These are phyloP conservation scores for Sardina pilchardus DNA, from an alignment of 2,113 vertebrate genomes.

Conservation along the genomic window DNA sequence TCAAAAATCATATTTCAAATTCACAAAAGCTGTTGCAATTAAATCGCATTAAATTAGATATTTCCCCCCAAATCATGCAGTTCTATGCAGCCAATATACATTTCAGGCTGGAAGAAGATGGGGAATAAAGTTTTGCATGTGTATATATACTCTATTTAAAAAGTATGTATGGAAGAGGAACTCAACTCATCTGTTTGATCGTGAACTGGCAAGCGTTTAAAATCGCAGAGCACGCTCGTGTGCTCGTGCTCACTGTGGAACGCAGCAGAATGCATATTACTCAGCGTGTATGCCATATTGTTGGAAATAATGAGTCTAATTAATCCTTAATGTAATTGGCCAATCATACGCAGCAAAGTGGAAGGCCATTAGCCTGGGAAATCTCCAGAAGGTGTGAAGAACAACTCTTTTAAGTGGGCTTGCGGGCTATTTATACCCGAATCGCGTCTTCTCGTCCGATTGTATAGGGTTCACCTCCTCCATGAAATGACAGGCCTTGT, in stretches of 20 bases:
- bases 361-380: neutral
- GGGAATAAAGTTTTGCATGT: neutral
- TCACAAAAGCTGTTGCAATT: too few relatives aligned
- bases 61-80: too few relatives aligned
- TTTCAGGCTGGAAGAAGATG: neutral
- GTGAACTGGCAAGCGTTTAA: neutral
- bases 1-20: too few relatives aligned
- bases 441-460: neutral
- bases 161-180: neutral
- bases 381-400: neutral
- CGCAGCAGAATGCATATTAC: neutral
- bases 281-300: neutral
- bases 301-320: constrained; percentile 1
- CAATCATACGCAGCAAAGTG: neutral
- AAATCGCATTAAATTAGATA: too few relatives aligned
- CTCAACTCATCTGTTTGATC: neutral
- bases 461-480: constrained; percentile 5
- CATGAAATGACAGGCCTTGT: constrained; percentile 3
- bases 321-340: constrained; percentile 17
- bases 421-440: neutral
- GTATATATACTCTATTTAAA: neutral
- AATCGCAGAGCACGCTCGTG: neutral
- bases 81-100: neutral
- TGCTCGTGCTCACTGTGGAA: neutral
- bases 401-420: neutral